phyloP scores from a whole-genome alignment of 2,113 vertebrate species.

The Glaucomys volans region DNA sequence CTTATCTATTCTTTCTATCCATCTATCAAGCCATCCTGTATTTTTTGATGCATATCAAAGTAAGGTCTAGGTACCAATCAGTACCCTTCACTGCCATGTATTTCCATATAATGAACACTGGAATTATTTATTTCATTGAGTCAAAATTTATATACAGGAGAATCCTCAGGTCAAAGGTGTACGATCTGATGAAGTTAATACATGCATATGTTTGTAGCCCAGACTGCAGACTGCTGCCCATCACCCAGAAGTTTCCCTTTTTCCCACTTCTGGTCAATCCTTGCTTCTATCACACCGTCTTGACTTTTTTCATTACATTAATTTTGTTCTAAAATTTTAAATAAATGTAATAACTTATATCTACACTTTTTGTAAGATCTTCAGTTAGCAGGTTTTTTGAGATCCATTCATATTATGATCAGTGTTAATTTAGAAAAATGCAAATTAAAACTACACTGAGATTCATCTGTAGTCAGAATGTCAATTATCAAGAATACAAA shows the following conservation, averaged over 20 bases:
- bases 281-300: background rate
- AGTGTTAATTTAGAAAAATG: too few species aligned
- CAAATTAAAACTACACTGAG: too few species aligned
- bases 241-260: background rate
- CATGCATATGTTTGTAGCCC: background rate
- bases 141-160: background rate
- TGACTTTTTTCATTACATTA: background rate
- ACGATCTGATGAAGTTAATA: background rate
- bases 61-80: background rate
- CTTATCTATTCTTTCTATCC: background rate
- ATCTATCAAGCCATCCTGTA: background rate
- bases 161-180: background rate
- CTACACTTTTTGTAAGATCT: background rate
- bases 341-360: background rate
- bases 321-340: background rate
- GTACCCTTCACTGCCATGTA: background rate
- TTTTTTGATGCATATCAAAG: slow-evolving; percentile 34
- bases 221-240: background rate
- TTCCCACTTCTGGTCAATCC: background rate
- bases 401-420: background rate
- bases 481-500: too few species aligned
- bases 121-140: too few species aligned
- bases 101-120: background rate
- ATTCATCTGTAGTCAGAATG: too few species aligned
- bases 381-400: background rate